Base-by-base conservation (phyloP, 2,888 invertebrate genomes). In the Scaptomyza cyrtandrae region DNA sequence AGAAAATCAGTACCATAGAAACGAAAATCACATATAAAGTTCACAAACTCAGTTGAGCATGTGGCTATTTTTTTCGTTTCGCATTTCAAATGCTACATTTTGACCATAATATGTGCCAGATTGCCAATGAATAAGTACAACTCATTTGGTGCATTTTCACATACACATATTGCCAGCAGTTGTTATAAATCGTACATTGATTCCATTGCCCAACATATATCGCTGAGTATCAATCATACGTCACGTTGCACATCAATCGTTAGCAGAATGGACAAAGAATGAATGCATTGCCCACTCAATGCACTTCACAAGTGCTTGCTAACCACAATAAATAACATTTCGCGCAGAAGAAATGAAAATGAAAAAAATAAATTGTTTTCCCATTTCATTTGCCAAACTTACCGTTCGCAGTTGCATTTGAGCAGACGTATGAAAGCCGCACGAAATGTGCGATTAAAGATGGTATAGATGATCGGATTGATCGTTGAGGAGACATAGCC, bases 401-500 rank as follows among this genome's bases (percentile, higher is more conserved):
- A 96, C 96, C 95, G 95, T 85, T 95, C 94, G 90, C 96, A 96
- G 86, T 95, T 95, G 92, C 96, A 96, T 71, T 94, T 93, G 19
- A 97, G 93, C 52, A 97, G 92, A 67, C 96, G 94, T 67, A 96
- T 94, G 91, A 97, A 97, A 0, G 97, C 97, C 13, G 96, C 96
- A 52, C 98, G 93, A 93, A 98, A 98, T 13, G 97, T 96, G 77
- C 95, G 94, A 92, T 98, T 98, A 93, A 98, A 98, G 57, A 97
- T 95, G 2, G 98, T 98, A 92, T 98, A 98, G 91, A 98, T 98
- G 87, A 98, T 95, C 7, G 98, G 98, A 92, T 98, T 98, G 91
- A 98, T 97, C 71, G 97, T 97, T 24, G 97, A 97, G 53, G 97
- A 97, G 71, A 97, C 96, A 93, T 98, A 98, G 71, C 98, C 98